phyloP scores from a whole-genome alignment of 2,888 invertebrate genomes.

The Acanthosepion esculentum region DNA sequence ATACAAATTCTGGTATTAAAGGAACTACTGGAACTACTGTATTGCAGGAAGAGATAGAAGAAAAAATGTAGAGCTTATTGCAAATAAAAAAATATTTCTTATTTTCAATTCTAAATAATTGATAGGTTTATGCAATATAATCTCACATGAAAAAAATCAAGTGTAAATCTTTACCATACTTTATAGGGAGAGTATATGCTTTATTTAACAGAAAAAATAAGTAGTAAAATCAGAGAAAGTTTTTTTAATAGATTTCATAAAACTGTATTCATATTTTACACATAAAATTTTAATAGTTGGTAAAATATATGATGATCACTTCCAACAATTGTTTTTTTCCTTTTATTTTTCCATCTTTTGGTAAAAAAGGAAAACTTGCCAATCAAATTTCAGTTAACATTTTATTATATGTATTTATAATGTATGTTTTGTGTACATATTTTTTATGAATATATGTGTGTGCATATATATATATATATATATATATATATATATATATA shows the following conservation, averaged over 20 bases:
- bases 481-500: neutral
- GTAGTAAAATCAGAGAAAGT: neutral
- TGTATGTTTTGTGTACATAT: neutral
- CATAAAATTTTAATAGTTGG: neutral
- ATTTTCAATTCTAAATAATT: neutral
- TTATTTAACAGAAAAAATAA: neutral
- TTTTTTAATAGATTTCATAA: neutral
- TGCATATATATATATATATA: neutral
- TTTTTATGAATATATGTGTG: neutral
- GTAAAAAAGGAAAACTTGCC: neutral
- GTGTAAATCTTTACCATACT: neutral
- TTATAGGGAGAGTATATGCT: neutral
- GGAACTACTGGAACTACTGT: neutral
- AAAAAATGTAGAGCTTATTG: neutral
- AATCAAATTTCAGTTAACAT: neutral
- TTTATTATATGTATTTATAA: neutral
- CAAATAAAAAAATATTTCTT: neutral
- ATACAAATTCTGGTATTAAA: neutral
- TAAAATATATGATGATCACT: neutral
- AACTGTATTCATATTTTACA: neutral
- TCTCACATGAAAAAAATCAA: neutral
- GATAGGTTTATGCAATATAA: neutral
- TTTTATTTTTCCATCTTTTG: neutral
- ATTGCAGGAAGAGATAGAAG: neutral
- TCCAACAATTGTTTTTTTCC: neutral